Percentiles rank a stretch among this genome's conserved stretches.
phyloP scores from a whole-genome alignment of 2,888 invertebrate species.

The Diadegma fenestrale region DNA sequence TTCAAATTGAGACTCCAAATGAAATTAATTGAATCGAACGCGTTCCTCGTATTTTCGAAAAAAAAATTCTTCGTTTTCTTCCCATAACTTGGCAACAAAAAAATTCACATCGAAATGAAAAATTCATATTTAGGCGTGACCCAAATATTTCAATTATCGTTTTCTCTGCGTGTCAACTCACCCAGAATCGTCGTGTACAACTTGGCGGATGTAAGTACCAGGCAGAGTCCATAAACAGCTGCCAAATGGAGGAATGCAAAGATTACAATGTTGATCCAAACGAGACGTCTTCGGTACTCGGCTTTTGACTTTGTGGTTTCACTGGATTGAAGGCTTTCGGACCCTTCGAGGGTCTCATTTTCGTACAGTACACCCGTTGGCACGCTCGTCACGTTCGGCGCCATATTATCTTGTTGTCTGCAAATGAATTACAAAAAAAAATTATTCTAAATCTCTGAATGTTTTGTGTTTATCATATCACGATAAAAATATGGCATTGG shows the following conservation, averaged over 20 bases:
- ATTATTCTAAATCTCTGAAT: background rate
- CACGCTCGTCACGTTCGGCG: constrained; percentile 84
- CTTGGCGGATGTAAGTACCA: constrained; percentile 91
- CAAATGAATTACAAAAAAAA: constrained; percentile 22
- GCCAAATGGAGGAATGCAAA: constrained; percentile 92
- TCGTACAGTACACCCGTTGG: constrained; percentile 84
- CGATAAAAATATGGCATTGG: constrained; percentile 3
- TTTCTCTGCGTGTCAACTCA: constrained; percentile 85
- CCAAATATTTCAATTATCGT: background rate
- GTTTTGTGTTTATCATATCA: constrained; percentile 28
- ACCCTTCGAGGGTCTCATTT: constrained; percentile 76
- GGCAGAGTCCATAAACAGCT: constrained; percentile 91
- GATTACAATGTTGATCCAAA: constrained; percentile 94
- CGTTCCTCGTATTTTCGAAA: background rate
- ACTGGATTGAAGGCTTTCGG: constrained; percentile 39
- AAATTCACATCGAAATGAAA: background rate
- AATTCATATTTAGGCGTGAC: background rate
- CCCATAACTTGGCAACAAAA: no score
- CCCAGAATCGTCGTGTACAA: constrained; percentile 90
- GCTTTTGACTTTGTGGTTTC: constrained; percentile 60
- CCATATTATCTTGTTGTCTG: constrained; percentile 80
- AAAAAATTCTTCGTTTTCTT: no score
- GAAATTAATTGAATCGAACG: background rate
- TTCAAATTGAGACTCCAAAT: background rate
- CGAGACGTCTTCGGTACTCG: constrained; percentile 84